A percentile compares a stretch with the other conserved stretches of the same genome.
Conservation (phyloP, 2,888 invertebrate species). For the Operophtera brumata region DNA sequence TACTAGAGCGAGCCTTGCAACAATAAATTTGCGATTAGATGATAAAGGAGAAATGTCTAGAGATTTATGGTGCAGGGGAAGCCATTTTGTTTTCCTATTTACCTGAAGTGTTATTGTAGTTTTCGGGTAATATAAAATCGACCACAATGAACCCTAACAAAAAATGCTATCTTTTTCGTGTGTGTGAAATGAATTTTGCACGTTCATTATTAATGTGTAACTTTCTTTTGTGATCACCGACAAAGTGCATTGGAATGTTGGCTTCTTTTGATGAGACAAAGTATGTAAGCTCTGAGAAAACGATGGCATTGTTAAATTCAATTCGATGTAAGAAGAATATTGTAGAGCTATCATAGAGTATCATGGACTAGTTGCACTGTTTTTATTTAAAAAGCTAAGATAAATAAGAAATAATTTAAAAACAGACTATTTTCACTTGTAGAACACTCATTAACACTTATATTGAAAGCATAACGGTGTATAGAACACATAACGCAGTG, state of each 20-base stretch:
- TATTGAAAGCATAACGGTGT: no score
- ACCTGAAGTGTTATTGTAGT: conserved; percentile 66
- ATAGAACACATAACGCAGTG: no score
- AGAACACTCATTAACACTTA: no score
- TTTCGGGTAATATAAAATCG: conserved; percentile 65
- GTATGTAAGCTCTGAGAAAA: not conserved
- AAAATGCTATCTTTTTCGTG: conserved; percentile 53
- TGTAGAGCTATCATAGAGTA: no score
- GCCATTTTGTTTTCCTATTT: conserved; percentile 65
- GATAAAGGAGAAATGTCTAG: conserved; percentile 64
- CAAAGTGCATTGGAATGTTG: conserved; percentile 49
- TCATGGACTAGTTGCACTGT: no score
- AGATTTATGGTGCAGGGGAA: conserved; percentile 66
- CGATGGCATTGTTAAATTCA: no score
- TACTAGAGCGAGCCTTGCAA: conserved; percentile 66
- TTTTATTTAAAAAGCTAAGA: no score
- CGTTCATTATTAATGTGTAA: conserved; percentile 55
- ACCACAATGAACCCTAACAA: conserved; percentile 68
- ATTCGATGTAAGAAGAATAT: no score
- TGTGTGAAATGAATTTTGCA: conserved; percentile 68
- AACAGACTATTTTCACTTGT: no score
- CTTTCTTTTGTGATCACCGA: conserved; percentile 60
- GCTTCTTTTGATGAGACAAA: conserved; percentile 25
- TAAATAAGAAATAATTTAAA: no score
- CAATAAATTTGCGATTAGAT: conserved; percentile 79